Evolutionary conservation across 35 echinoderm and acorn worm species (phyloP), one percentile per base, ranked within the genome.

Genomic region (Apostichopus californicus): DNA sequence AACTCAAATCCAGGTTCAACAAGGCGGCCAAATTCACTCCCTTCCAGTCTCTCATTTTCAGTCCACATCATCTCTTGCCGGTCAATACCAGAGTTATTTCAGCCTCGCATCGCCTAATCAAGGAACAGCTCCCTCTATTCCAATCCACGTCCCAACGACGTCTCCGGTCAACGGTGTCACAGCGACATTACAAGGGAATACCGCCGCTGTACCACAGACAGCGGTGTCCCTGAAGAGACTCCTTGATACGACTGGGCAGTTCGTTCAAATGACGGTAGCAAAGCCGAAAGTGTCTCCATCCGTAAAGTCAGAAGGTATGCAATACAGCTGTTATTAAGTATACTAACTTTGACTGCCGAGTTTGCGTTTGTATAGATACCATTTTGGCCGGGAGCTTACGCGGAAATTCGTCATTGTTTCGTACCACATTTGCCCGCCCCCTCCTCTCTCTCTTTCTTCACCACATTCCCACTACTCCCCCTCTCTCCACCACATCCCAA

Each of bases 101-200:
- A 23, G 53, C 21, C 77, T 91, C 4, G 52, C 89, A 54, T 91
- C 89, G 6, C 89, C 89, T 53, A 91, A 91, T 56, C 89, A 91
- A 22, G 89, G 89, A 18, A 20, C 89, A 58, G 77, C 89, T 13
- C 72, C 89, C 58, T 53, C 72, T 5, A 91, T 91, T 13, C 89
- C 89, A 15, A 91, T 91, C 55, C 89, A 91, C 89, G 89, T 91
- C 6, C 89, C 89, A 22, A 91, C 89, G 5, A 91, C 89, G 89
- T 91, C 89, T 15, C 89, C 89, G 4, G 17, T 91, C 2, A 78
- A 21, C 20, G 89, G 89, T 5, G 72, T 91, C n/a, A 91, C 89
- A 52, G 55, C 89, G 4, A 77, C 55, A 53, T 56, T 91, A 17
- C 71, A 77, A 59, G 77, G 55, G 73, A 77, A 91, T 17, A 91